Base-by-base conservation (phyloP, 1,140 invertebrate species). In the Drosophila parvula region DNA sequence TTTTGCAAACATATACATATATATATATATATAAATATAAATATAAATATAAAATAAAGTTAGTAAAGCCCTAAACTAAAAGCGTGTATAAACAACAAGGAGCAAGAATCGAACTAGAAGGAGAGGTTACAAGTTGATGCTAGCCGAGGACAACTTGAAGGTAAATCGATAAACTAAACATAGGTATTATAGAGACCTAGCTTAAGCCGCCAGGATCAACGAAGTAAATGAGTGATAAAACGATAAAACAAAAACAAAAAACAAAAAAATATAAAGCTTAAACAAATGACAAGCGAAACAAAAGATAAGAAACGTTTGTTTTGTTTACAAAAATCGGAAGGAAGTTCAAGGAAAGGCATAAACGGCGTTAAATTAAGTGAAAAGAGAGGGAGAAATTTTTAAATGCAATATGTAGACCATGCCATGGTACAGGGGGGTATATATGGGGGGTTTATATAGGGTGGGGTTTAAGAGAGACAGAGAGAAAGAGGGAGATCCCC, bases 151-250 rank as follows among this genome's bases (percentile, higher is more conserved):
- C 3, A 28, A 78, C n/a, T 50, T 60, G 64, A 65, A 64, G 45
- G 44, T 53, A 84, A 60, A 67, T 58, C 53, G 50, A 64, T 38
- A 62, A 50, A 50, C 50, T 62, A 57, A 47, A 38, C 57, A 59
- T 61, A 71, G 74, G 48, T 65, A 68, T 83, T 75, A 73, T 48
- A 74, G 69, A 80, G 56, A 43, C 56, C 65, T 79, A 76, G 58
- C 61, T 67, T 84, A 84, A 85, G 82, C 82, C 81, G 89, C 71
- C 89, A 91, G 85, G 80, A 91, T 91, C 90, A 91, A 91, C 90
- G 90, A 91, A 91, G 83, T 75, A 88, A 89, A 74, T 84, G 82
- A 91, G 90, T 91, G 90, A 91, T 91, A 90, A 89, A 81, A 57
- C 38, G 16, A 53, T 53, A 69, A 56, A 57, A 53, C 53, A 40